Evolutionary conservation across 2,888 invertebrate genomes (phyloP), one percentile per base, ranked within the genome.

Genomic region (Xanthia togata): DNA sequence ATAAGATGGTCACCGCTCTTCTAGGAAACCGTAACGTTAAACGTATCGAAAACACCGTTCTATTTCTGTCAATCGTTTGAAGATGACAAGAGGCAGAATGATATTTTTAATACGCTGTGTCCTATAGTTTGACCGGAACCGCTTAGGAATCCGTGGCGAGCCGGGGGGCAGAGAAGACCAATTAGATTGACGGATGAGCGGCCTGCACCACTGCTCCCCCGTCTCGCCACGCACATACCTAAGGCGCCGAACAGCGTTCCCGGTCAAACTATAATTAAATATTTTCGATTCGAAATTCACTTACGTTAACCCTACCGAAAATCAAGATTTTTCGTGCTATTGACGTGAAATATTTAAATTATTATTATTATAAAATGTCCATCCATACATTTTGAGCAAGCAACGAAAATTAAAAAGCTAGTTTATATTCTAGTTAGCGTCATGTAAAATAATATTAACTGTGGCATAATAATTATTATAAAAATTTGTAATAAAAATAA

Each of bases 401-500:
- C 87, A 87, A 87, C 87, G 87, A 87, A 87, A 38, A 72, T 59
- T 60, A 82, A 70, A 73, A 65, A 62, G 53, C 70, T 86, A 86
- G 79, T 50, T 70, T 64, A 11, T 68, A 80, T 38, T 41, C 31
- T 84, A 86, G 78, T 77, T 77, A 87, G 85, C 65, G 60, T 64
- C 72, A 75, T 87, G 81, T 84, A 81, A 77, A 82, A 76, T 81
- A 83, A 84, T 81, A 79, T 76, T 72, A 83, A 78, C 31, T 80
- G 83, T 81, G 82, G 76, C 79, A 86, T 82, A 81, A 85, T 87
- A 87, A 50, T 20, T 78, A 84, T 78, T 62, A 41, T 77, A 80
- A 79, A 82, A n/a, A 81, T 84, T 88, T 88, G 82, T 89, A 89
- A 84, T 80, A 73, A 85, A 87, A 84, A 70, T 70, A 73, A 80